These are phyloP conservation scores for Rugalucina vietnamica DNA, from an alignment of 2,888 invertebrate genomes.

Conservation along the genomic window DNA sequence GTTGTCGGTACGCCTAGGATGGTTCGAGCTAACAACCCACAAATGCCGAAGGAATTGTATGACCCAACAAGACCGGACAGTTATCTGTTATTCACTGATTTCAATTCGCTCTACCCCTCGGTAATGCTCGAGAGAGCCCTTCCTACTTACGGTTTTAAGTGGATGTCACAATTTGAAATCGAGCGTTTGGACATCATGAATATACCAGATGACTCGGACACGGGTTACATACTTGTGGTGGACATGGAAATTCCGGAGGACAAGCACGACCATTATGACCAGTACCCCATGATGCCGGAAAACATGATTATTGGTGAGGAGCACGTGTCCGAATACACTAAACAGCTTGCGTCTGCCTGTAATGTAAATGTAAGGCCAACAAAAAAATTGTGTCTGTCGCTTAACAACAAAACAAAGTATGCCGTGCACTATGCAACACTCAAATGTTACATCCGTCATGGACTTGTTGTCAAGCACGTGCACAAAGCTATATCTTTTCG, in stretches of 20 bases:
- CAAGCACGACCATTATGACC: constrained; percentile 8
- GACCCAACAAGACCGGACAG: background rate
- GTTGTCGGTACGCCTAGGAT: constrained; percentile 16
- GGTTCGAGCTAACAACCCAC: constrained; percentile 9
- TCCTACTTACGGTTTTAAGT: constrained; percentile 17
- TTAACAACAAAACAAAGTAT: background rate
- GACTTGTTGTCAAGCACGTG: background rate
- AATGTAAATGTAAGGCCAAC: background rate
- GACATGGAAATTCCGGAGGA: constrained; percentile 4
- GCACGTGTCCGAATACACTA: constrained; percentile 8
- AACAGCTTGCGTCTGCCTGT: background rate
- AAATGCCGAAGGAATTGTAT: constrained; percentile 1
- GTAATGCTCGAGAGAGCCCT: background rate
- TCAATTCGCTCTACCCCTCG: constrained; percentile 17
- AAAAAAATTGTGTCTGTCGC: constrained; percentile 2
- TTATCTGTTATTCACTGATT: constrained; percentile 12
- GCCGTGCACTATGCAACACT: background rate
- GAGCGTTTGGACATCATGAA: background rate
- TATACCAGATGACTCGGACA: constrained; percentile 13
- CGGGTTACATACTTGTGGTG: constrained; percentile 15
- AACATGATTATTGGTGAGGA: background rate
- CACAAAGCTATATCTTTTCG: background rate
- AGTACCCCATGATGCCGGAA: constrained; percentile 7
- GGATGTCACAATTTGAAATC: constrained; percentile 5
- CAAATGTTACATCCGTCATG: background rate